Percentiles rank a stretch among this genome's conserved stretches.
Evolutionary conservation across 2,888 invertebrate genomes (phyloP).

Genomic region (Aethes cnicana): DNA sequence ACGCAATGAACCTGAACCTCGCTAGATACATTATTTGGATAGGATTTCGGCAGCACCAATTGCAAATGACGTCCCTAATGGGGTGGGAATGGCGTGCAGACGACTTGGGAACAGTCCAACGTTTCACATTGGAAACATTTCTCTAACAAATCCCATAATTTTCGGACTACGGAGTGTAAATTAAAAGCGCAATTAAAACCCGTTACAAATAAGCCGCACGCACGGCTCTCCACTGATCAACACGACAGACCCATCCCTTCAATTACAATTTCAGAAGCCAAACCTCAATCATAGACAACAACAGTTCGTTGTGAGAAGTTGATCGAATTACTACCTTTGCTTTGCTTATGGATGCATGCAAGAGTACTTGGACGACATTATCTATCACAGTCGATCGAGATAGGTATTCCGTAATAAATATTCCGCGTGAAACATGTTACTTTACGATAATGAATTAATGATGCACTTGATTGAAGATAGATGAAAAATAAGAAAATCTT

Average conservation of each 20-base stretch:
- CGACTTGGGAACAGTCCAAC: constrained; percentile 19
- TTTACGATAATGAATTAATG: too few species aligned
- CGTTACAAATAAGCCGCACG: constrained; percentile 11
- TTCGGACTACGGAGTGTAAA: constrained; percentile 10
- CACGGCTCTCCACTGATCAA: constrained; percentile 5
- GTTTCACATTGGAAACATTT: constrained; percentile 15
- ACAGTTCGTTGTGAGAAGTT: not conserved
- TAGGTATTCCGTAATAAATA: too few species aligned
- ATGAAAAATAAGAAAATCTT: too few species aligned
- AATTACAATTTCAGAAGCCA: constrained; percentile 19
- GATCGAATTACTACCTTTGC: not conserved
- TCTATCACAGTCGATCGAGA: too few species aligned
- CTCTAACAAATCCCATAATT: constrained; percentile 13
- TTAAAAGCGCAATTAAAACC: constrained; percentile 11
- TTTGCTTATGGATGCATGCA: too few species aligned
- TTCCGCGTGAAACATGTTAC: too few species aligned
- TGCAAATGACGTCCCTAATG: not conserved
- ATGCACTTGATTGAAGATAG: too few species aligned
- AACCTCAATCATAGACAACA: constrained; percentile 1
- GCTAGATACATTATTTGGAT: too few species aligned
- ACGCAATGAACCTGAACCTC: constrained; percentile 52
- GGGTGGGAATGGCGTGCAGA: not conserved
- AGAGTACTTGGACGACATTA: too few species aligned
- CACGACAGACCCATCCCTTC: not conserved
- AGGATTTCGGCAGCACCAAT: not conserved